These are phyloP conservation scores for Scelioninae gen. 1 DNA, from an alignment of 2,888 invertebrate species.

Conservation along the genomic window DNA sequence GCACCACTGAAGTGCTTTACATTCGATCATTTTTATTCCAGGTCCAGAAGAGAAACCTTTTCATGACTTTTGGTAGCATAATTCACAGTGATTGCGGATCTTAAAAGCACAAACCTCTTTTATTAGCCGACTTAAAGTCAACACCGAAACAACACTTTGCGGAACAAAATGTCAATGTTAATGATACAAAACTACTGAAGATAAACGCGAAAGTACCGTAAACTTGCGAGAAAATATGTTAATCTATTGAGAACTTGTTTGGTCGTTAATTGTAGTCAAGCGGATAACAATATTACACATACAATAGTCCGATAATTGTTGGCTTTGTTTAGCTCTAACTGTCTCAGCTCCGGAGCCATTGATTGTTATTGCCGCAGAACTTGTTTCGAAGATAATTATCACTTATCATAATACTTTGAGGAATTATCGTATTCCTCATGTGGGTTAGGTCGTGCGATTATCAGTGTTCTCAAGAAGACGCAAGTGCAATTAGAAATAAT, in stretches of 20 bases:
- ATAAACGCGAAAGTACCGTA: slow-evolving; percentile 36
- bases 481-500: slow-evolving; percentile 38
- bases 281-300: slow-evolving; percentile 32
- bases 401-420: slow-evolving; percentile 41
- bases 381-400: slow-evolving; percentile 35
- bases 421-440: slow-evolving; percentile 22
- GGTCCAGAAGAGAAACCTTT: too few relatives aligned
- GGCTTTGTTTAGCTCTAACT: slow-evolving; percentile 62
- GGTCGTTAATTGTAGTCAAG: slow-evolving; percentile 48
- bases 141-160: background rate
- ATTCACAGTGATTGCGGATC: too few relatives aligned
- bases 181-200: slow-evolving; percentile 42
- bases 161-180: slow-evolving; percentile 43
- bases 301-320: slow-evolving; percentile 67
- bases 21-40: too few relatives aligned
- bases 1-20: too few relatives aligned
- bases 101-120: too few relatives aligned
- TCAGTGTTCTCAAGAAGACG: slow-evolving; percentile 37
- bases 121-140: too few relatives aligned
- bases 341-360: slow-evolving; percentile 45
- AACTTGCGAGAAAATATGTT: slow-evolving; percentile 55
- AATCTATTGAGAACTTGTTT: slow-evolving; percentile 48
- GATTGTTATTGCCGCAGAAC: slow-evolving; percentile 30
- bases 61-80: too few relatives aligned
- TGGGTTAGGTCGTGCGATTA: slow-evolving; percentile 36